Base-by-base conservation (phyloP, 1,140 invertebrate genomes). In the Augochlora pura region DNA sequence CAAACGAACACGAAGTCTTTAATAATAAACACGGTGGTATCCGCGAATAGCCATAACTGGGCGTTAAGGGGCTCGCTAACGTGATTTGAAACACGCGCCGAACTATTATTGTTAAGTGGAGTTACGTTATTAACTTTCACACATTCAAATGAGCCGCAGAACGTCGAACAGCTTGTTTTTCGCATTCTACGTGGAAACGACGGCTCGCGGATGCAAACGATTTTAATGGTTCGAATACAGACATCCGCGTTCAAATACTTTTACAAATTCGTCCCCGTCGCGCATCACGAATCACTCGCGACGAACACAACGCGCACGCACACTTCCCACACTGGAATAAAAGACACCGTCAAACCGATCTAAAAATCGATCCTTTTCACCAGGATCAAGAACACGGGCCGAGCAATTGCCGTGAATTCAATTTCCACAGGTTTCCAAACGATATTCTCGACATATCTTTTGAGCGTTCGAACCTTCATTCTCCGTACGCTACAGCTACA, bases 1-100 rank as follows among this genome's bases (percentile, higher is more conserved):
- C 8, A 54, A n/a, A 21, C 27, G 1, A 64, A 60, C 42, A 60
- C 0, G 32, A 16, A 10, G 9, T 23, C 2, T 60, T 49, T 39
- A 49, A 60, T 49, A 60, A 52, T 63, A 66, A 60, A 67, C 16
- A 49, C 23, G 7, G 16, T 49, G 0, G 25, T 65, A 16, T 57
- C 16, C 59, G 5, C n/a, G 18, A 16, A 64, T 77, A 65, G 65
- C 42, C 70, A 69, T 80, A 74, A 82, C 77, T 74, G 72, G 77
- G 77, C 81, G 77, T 83, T 42, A 46, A 72, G 65, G 42, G 64
- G 25, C 38, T 54, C 42, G n/a, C 67, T 46, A 83, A 64, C 25
- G 32, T 32, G 46, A 79, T 88, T 88, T 85, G 77, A 88, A 88
- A 86, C 23, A 66, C 87, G 86, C 87, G 87, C 87, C 87, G 70